Evolutionary conservation across 2,888 invertebrate species (phyloP).

Genomic region (Sthenelais limicola): DNA sequence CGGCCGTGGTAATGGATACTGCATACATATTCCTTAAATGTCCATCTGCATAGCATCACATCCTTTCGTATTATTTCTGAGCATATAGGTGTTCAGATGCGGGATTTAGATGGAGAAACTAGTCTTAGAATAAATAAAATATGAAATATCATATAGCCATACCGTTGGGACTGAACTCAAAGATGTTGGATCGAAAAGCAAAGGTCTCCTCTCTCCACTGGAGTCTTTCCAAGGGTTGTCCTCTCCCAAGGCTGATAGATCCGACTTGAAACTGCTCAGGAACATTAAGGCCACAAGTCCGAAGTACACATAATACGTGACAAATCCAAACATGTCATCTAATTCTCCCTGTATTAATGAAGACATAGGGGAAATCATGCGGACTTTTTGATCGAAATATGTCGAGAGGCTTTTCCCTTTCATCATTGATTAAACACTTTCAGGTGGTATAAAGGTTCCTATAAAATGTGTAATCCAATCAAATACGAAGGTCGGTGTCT

Average conservation of each 20-base stretch:
- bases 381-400: not conserved
- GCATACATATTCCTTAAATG: too few relatives aligned
- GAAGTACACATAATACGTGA: slow-evolving; percentile 9
- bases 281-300: not conserved
- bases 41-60: too few relatives aligned
- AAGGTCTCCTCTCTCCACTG: not conserved
- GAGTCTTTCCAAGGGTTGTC: not conserved
- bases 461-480: not conserved
- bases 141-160: not conserved
- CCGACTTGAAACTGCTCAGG: not conserved
- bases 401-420: too few relatives aligned
- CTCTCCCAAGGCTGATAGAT: not conserved
- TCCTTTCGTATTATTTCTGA: too few relatives aligned
- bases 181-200: not conserved
- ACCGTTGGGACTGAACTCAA: not conserved
- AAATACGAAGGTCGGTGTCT: too few relatives aligned
- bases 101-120: not conserved
- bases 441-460: too few relatives aligned
- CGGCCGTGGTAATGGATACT: too few relatives aligned
- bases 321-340: slow-evolving; percentile 10
- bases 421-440: too few relatives aligned
- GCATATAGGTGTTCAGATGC: too few relatives aligned
- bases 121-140: not conserved
- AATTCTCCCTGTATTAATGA: not conserved
- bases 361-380: not conserved